These are phyloP conservation scores for Himantopus leucocephalus DNA, from an alignment of 2,113 vertebrate species.

Conservation along the genomic window DNA sequence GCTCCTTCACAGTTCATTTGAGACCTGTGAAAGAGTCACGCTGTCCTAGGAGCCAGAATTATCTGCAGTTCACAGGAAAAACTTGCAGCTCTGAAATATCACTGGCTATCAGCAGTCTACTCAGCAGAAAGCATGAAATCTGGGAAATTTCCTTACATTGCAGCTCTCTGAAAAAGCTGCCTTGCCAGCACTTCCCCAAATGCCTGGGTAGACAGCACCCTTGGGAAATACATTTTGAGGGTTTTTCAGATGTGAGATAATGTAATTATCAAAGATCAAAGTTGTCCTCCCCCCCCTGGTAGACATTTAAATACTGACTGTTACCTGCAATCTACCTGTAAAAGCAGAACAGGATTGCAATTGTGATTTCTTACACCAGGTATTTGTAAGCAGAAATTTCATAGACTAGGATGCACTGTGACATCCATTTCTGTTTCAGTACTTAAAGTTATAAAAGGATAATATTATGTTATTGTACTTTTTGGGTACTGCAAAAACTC, in stretches of 20 bases:
- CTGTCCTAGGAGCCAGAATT: neutral
- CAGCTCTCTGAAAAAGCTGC: neutral
- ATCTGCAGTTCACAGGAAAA: neutral
- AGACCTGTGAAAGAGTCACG: rapidly evolving
- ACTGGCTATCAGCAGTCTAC: neutral
- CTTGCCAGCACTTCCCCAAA: neutral
- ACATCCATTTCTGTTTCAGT: neutral
- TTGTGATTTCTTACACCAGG: neutral
- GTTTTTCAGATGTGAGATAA: neutral
- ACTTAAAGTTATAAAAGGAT: neutral
- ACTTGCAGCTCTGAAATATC: neutral
- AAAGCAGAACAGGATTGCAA: neutral
- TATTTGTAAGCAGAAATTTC: neutral
- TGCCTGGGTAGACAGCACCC: rapidly evolving
- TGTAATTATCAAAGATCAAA: neutral
- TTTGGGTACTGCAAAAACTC: neutral
- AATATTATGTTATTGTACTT: neutral
- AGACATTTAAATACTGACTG: neutral
- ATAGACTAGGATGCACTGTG: neutral
- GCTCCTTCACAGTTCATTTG: neutral
- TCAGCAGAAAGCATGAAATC: neutral
- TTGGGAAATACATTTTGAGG: neutral
- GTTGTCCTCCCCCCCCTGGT: neutral
- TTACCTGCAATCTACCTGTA: neutral
- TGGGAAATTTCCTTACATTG: neutral